phyloP scores from a whole-genome alignment of 2,113 vertebrate species.

The zebrafish (Danio rerio) region DNA sequence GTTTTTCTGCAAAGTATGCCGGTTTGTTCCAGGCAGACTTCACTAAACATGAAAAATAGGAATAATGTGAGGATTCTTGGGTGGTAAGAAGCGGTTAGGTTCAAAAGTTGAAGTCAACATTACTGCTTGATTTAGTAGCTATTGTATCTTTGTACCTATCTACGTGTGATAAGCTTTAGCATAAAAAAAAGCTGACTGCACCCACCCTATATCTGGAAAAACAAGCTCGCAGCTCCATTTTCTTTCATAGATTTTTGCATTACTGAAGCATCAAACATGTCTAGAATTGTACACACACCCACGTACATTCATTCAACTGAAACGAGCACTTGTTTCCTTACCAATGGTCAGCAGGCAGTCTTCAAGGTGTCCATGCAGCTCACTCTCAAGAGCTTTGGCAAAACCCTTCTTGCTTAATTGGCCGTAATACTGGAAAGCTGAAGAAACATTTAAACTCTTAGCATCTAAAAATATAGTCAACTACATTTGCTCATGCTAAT shows the following conservation, averaged over 20 bases:
- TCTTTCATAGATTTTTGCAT: background rate
- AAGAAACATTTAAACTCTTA: background rate
- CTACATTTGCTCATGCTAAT: background rate
- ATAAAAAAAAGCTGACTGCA: constrained; percentile 37
- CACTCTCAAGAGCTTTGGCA: constrained; percentile 83
- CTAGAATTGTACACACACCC: background rate
- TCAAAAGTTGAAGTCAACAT: background rate
- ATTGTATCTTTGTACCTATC: constrained; percentile 1
- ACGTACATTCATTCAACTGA: background rate
- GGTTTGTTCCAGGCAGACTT: constrained; percentile 88
- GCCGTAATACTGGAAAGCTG: constrained; percentile 82
- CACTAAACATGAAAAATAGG: constrained; percentile 72
- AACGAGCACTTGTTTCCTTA: constrained; percentile 64
- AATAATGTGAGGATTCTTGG: background rate
- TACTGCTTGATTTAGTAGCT: background rate
- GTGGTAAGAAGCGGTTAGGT: background rate
- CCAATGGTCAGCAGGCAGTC: constrained; percentile 86
- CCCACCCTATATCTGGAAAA: constrained; percentile 9
- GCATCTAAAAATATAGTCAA: background rate
- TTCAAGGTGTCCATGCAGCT: constrained; percentile 88
- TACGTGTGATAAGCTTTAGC: background rate
- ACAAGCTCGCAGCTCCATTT: background rate
- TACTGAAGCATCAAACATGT: constrained; percentile 4
- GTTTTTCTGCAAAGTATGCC: constrained; percentile 90
- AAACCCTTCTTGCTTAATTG: constrained; percentile 82